Conservation (phyloP, 2,888 invertebrate genomes). For the Polyploca ridens region DNA sequence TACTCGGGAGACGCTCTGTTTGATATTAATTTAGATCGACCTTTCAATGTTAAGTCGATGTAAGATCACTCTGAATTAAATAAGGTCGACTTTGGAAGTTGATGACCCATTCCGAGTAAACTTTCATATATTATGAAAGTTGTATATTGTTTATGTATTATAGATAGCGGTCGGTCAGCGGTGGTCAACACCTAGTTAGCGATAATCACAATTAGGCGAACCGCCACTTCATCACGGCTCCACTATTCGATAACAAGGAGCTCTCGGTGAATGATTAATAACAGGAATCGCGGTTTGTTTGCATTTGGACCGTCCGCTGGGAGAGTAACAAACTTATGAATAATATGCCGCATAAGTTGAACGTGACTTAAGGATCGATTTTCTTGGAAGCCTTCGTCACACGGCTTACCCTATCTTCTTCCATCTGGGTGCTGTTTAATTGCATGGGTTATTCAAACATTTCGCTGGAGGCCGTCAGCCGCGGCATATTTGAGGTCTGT, state of each 20-base stretch:
- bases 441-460: conserved; percentile 75
- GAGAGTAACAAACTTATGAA: conserved; percentile 77
- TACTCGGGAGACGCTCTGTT: not conserved
- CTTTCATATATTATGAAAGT: conserved; percentile 17
- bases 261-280: conserved; percentile 75
- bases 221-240: conserved; percentile 74
- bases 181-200: conserved; percentile 64
- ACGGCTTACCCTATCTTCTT: conserved; percentile 38
- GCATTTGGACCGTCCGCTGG: conserved; percentile 65
- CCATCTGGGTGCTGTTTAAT: conserved; percentile 58
- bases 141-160: conserved; percentile 44
- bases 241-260: conserved; percentile 73
- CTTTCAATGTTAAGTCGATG: conserved; percentile 19
- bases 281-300: conserved; percentile 72
- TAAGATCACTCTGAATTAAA: conserved; percentile 40
- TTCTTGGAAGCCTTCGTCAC: conserved; percentile 56
- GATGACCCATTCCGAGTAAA: conserved; percentile 21
- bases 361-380: conserved; percentile 65
- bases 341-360: conserved; percentile 68
- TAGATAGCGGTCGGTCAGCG: conserved; percentile 57
- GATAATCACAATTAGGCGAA: conserved; percentile 73
- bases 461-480: conserved; percentile 60
- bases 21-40: not conserved
- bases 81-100: conserved; percentile 30
- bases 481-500: conserved; percentile 79